Evolutionary conservation across 2,888 invertebrate species (phyloP), one percentile per base, ranked within the genome.

Genomic region (Dynastes grantii): DNA sequence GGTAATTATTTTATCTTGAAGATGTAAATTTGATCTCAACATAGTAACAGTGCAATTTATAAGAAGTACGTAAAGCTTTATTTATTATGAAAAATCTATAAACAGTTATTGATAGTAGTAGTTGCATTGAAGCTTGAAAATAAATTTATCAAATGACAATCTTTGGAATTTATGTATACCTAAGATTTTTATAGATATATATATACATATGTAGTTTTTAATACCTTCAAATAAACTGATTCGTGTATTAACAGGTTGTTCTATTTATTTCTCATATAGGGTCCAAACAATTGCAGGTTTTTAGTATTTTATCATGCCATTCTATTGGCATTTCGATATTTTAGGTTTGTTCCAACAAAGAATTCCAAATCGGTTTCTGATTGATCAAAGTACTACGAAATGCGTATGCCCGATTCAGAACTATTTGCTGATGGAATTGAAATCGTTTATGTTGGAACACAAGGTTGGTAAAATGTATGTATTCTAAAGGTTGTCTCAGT

Each of bases 31-130:
- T 63, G 63, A 63, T 63, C 63, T 63, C 63, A 63, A 63, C 13
- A 63, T 32, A 63, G 3, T 63, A 63, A 63, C 63, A 32, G 63
- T 63, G 63, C 63, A 63, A 63, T 63, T 63, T 29, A 11, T 45
- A 29, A 29, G 29, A 61, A 55, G n/a, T 55, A 55, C 4, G 8
- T 45, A 45, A 11, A 45, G 45, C 8, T 45, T 8, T 45, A 45
- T 58, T 58, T 58, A 37, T 16, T 58, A 5, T 8, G 9, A 58
- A 58, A 27, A 22, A 22, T 22, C 4, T 58, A 6, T 58, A 22
- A 58, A 58, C 2, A 16, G 1, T 58, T 55, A 55, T 16, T 55
- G n/a, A 8, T 22, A 58, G 8, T 22, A 53, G 53, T 53, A 13
- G n/a, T 16, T 58, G 16, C 55, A 58, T 22, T 58, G 22, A 58